phyloP scores from a whole-genome alignment of 2,888 invertebrate species.

The Helicoverpa assulta region DNA sequence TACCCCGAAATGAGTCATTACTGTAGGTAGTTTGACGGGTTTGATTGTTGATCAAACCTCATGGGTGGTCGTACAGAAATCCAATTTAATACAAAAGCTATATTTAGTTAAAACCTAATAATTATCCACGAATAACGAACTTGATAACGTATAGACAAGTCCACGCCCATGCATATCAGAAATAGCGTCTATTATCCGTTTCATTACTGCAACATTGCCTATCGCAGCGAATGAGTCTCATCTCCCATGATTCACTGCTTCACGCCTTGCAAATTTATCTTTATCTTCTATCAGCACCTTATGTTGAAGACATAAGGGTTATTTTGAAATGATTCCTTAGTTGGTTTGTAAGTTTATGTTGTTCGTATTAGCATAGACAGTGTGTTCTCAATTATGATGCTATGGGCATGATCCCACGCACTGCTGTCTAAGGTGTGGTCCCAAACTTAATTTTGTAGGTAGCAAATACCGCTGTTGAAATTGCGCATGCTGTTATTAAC shows the following conservation, averaged over 20 bases:
- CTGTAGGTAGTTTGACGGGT: slow-evolving; percentile 18
- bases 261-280: slow-evolving; percentile 34
- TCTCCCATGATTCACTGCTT: slow-evolving; percentile 56
- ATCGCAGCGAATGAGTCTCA: slow-evolving; percentile 58
- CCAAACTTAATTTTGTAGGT: slow-evolving; percentile 54
- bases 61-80: slow-evolving; percentile 22
- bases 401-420: slow-evolving; percentile 71
- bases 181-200: slow-evolving; percentile 47
- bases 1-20: slow-evolving; percentile 1
- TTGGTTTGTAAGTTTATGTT: slow-evolving; percentile 58
- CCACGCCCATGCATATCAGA: slow-evolving; percentile 40
- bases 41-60: not conserved
- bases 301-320: slow-evolving; percentile 18
- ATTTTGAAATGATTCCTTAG: slow-evolving; percentile 21
- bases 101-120: slow-evolving; percentile 38
- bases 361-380: slow-evolving; percentile 74
- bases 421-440: slow-evolving; percentile 63
- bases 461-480: slow-evolving; percentile 49
- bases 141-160: slow-evolving; percentile 43
- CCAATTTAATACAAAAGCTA: slow-evolving; percentile 12
- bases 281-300: slow-evolving; percentile 4
- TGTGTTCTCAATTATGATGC: slow-evolving; percentile 78
- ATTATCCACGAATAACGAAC: slow-evolving; percentile 38
- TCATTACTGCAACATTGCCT: slow-evolving; percentile 58
- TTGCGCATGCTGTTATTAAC: slow-evolving; percentile 19